Evolutionary conservation across 92 coral and sea anemone genomes (phyloP).

Genomic region (Desmophyllum pertusum): DNA sequence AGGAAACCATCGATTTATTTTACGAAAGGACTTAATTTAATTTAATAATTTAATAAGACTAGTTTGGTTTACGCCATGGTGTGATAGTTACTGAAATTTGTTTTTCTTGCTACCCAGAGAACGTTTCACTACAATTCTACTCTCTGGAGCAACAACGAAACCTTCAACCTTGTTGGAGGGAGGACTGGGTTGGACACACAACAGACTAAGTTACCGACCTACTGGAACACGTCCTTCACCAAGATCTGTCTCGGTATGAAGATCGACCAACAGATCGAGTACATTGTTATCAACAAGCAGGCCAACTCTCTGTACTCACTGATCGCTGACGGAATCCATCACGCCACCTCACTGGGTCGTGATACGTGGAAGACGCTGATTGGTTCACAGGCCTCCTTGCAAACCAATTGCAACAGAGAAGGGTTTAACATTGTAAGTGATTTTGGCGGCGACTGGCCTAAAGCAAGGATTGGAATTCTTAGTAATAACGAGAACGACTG

Average conservation of each 20-base stretch:
- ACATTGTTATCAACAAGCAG: not conserved
- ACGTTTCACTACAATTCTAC: constrained; percentile 59
- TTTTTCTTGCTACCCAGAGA: not conserved
- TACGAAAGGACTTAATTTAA: too few species aligned
- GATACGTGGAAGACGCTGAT: not conserved
- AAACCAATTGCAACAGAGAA: constrained; percentile 21
- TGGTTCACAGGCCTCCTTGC: constrained; percentile 25
- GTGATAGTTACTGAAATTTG: too few species aligned
- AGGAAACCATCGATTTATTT: too few species aligned
- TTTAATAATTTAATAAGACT: too few species aligned
- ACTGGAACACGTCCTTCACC: constrained; percentile 10
- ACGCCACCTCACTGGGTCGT: constrained; percentile 2
- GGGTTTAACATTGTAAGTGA: constrained; percentile 2
- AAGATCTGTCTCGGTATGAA: constrained; percentile 15
- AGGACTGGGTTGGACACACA: constrained; percentile 48
- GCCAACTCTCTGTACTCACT: not conserved
- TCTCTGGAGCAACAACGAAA: constrained; percentile 41
- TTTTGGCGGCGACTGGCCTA: not conserved
- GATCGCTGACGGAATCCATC: constrained; percentile 5
- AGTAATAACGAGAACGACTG: not conserved
- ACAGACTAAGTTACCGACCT: constrained; percentile 14
- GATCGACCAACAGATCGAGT: not conserved
- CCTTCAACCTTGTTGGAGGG: constrained; percentile 47
- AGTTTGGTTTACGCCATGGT: too few species aligned
- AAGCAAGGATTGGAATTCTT: not conserved